Evolutionary conservation across 1,140 invertebrate species (phyloP).

Genomic region (Charaxes varanes): DNA sequence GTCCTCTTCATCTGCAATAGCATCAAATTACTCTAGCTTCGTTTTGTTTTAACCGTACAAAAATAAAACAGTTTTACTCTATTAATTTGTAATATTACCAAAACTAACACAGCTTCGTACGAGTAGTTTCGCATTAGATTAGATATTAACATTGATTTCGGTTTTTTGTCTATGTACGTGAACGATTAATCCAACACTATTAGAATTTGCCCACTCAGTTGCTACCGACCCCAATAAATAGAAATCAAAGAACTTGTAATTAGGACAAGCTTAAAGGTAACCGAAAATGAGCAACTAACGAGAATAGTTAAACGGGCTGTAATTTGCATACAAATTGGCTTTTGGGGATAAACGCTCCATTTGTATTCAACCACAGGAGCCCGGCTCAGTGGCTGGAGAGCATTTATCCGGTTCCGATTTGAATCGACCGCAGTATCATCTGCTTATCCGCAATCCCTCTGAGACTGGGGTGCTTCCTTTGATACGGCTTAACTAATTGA

Average conservation of each 20-base stretch:
- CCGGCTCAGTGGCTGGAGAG: slow-evolving; percentile 54
- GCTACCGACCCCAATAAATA: too few species aligned
- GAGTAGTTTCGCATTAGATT: too few species aligned
- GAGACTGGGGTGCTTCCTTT: slow-evolving; percentile 10
- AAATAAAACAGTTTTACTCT: too few species aligned
- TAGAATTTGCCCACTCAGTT: too few species aligned
- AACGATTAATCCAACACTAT: too few species aligned
- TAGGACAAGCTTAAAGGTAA: slow-evolving; percentile 40
- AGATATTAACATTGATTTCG: too few species aligned
- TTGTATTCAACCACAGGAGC: slow-evolving; percentile 68
- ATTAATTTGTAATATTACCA: too few species aligned
- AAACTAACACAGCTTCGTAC: too few species aligned
- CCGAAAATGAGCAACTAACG: slow-evolving; percentile 72
- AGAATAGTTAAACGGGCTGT: slow-evolving; percentile 69
- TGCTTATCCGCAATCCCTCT: slow-evolving; percentile 37
- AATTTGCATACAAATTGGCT: slow-evolving; percentile 73
- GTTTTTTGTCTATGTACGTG: too few species aligned
- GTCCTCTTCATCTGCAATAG: too few species aligned
- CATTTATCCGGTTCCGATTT: slow-evolving; percentile 67
- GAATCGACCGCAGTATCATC: slow-evolving; percentile 48
- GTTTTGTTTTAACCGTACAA: too few species aligned
- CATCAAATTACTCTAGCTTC: too few species aligned
- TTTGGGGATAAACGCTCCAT: slow-evolving; percentile 69
- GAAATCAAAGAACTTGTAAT: slow-evolving; percentile 12
- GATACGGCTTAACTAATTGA: slow-evolving; percentile 15